Conservation (phyloP, 2,888 invertebrate genomes). For the Apotomis turbidana region DNA sequence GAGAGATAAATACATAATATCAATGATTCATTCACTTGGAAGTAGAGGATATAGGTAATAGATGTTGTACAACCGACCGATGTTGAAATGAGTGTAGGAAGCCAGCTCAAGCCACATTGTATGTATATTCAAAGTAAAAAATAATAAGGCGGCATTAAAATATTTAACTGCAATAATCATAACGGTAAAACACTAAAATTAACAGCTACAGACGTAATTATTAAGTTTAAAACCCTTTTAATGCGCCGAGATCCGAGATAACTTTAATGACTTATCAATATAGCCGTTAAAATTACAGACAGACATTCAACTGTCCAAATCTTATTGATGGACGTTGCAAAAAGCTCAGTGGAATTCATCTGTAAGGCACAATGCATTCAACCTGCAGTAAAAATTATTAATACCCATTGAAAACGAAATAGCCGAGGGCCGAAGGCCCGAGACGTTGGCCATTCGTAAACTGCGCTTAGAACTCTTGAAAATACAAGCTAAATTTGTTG, state of each 20-base stretch:
- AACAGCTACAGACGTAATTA: constrained; percentile 56
- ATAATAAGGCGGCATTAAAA: constrained; percentile 10
- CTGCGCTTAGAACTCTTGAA: constrained; percentile 61
- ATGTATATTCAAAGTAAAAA: neutral
- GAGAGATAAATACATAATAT: too few relatives aligned
- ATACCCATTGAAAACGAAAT: constrained; percentile 72
- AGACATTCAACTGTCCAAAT: constrained; percentile 78
- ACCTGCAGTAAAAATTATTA: constrained; percentile 81
- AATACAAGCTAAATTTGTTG: constrained; percentile 73
- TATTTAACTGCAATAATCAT: constrained; percentile 13
- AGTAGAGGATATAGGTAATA: too few relatives aligned
- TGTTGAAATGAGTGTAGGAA: too few relatives aligned
- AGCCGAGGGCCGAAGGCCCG: constrained; percentile 56
- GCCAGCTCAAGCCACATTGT: too few relatives aligned
- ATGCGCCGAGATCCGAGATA: constrained; percentile 65
- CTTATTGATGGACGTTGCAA: constrained; percentile 78
- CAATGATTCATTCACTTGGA: too few relatives aligned
- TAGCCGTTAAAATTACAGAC: constrained; percentile 65
- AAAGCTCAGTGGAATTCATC: constrained; percentile 64
- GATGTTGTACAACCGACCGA: too few relatives aligned
- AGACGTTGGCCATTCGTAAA: constrained; percentile 52
- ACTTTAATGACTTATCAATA: constrained; percentile 68
- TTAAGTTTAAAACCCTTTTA: constrained; percentile 59
- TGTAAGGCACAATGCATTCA: constrained; percentile 72
- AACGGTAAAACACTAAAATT: constrained; percentile 49